Evolutionary conservation across 2,888 invertebrate genomes (phyloP).

Genomic region (Galerucella pusilla): DNA sequence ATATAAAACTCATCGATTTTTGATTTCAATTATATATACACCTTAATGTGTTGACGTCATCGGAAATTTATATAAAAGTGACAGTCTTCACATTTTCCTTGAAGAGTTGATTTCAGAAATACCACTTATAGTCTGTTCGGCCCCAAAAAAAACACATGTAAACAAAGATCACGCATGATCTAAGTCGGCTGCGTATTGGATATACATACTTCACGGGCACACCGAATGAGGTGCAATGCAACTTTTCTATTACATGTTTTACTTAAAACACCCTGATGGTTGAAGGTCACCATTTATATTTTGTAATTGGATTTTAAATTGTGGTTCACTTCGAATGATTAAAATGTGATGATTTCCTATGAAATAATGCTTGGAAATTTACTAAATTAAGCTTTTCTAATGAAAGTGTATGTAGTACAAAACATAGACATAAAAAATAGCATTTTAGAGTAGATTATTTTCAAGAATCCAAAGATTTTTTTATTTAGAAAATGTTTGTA

Average conservation of each 20-base stretch:
- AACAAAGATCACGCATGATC: no score
- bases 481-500: conserved; percentile 21
- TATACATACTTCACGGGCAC: neutral
- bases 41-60: no score
- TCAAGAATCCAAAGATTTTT: conserved; percentile 10
- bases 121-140: no score
- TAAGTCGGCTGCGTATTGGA: no score
- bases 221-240: neutral
- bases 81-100: no score
- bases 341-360: conserved; percentile 12
- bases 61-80: no score
- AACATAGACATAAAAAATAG: conserved; percentile 13
- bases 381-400: conserved; percentile 6
- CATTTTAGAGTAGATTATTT: conserved; percentile 12
- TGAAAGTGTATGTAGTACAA: conserved; percentile 11
- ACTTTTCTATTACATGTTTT: neutral
- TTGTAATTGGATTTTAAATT: neutral
- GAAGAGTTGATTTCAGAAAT: no score
- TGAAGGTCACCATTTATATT: neutral
- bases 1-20: no score
- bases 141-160: no score
- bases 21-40: no score
- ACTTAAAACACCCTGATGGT: neutral
- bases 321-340: neutral
- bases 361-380: conserved; percentile 1